Evolutionary conservation across 2,113 vertebrate species (phyloP).

Genomic region (Brevimyrus niger): DNA sequence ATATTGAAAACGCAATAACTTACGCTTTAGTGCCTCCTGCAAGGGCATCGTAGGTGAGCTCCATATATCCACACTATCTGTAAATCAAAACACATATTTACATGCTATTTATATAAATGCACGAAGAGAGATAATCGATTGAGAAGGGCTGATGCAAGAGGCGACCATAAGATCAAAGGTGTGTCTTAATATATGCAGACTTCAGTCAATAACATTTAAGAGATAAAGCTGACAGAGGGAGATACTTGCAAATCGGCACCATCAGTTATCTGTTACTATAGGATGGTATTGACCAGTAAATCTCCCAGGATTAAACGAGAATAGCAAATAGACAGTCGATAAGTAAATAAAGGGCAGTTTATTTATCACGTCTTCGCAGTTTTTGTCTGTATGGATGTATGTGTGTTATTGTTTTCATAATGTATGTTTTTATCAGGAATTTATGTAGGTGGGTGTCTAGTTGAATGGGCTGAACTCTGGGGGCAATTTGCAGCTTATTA

Average conservation of each 20-base stretch:
- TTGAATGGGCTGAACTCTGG: not conserved
- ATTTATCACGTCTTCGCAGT: not conserved
- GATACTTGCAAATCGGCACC: not conserved
- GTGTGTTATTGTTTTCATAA: not conserved
- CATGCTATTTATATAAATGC: not conserved
- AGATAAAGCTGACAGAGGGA: conserved; percentile 5
- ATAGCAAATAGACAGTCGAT: not conserved
- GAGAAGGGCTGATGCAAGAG: not conserved
- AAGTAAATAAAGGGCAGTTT: not conserved
- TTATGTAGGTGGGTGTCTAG: not conserved
- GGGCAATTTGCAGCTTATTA: not conserved
- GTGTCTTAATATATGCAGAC: conserved; percentile 1
- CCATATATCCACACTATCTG: not conserved
- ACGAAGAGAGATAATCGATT: not conserved
- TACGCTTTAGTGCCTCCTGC: not conserved
- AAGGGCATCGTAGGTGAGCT: not conserved
- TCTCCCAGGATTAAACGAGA: not conserved
- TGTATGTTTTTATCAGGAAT: not conserved
- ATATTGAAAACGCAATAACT: not conserved
- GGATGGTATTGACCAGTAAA: not conserved
- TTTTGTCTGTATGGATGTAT: not conserved
- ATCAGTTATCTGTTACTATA: not conserved
- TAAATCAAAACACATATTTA: conserved; percentile 5
- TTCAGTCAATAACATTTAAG: conserved; percentile 3
- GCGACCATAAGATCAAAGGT: not conserved